Conservation (phyloP, 1,140 invertebrate genomes). For the Monochamus saltuarius region DNA sequence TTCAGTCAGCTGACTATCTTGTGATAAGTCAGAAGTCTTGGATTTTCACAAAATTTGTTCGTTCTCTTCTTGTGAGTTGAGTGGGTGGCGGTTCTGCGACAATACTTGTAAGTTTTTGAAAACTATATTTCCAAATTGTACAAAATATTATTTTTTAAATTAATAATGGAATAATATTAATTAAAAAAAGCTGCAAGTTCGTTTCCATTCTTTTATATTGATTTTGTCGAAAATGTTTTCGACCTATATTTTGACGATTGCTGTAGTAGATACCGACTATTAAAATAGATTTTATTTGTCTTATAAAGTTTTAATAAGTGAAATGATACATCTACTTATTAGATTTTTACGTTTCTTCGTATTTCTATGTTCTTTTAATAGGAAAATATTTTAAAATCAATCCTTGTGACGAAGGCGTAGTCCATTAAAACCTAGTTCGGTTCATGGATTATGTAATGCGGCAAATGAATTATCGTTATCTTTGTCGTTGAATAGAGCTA, state of each 20-base stretch:
- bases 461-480: conserved; percentile 13
- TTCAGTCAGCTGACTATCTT: conserved; percentile 44
- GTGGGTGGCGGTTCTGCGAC: conserved; percentile 36
- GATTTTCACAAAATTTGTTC: conserved; percentile 17
- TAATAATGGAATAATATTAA: no score
- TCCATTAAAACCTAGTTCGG: conserved; percentile 23
- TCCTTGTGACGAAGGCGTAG: conserved; percentile 31
- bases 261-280: neutral
- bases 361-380: neutral
- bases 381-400: no score
- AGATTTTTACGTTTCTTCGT: neutral
- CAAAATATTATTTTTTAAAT: no score
- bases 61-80: conserved; percentile 37
- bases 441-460: conserved; percentile 23
- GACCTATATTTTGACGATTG: neutral
- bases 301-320: no score
- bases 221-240: neutral
- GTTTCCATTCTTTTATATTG: neutral
- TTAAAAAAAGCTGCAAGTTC: neutral
- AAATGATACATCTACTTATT: no score
- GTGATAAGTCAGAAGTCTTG: conserved; percentile 38
- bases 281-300: neutral
- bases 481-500: neutral
- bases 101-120: conserved; percentile 34
- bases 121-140: no score